phyloP scores from a whole-genome alignment of 2,888 invertebrate genomes.

The Scaptodrosophila latifasciaeformis region DNA sequence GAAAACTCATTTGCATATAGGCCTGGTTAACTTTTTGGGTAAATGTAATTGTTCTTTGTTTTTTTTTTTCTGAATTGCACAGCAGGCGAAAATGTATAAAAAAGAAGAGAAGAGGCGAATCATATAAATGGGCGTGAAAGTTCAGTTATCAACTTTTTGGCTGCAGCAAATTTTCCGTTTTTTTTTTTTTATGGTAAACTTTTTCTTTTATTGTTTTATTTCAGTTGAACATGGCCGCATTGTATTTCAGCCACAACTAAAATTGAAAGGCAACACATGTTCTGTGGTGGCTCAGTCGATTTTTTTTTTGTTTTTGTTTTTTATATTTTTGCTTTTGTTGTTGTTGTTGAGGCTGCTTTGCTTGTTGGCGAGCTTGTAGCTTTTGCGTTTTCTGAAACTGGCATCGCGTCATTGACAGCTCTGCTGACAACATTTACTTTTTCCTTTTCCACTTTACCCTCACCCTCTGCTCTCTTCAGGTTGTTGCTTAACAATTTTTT shows the following conservation, averaged over 20 bases:
- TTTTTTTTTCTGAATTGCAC: too few species aligned
- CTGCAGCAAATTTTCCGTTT: neutral
- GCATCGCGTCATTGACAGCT: slow-evolving; percentile 48
- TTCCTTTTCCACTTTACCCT: slow-evolving; percentile 5
- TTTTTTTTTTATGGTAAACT: neutral
- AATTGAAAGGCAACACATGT: slow-evolving; percentile 37
- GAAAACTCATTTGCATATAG: neutral
- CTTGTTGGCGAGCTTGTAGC: slow-evolving; percentile 14
- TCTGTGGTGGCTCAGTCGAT: slow-evolving; percentile 31
- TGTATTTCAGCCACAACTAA: slow-evolving; percentile 5
- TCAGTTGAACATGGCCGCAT: neutral
- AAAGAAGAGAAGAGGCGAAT: too few species aligned
- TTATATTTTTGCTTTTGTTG: slow-evolving; percentile 16
- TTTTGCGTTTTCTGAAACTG: too few species aligned
- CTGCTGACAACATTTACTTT: slow-evolving; percentile 32
- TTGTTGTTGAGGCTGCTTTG: slow-evolving; percentile 36
- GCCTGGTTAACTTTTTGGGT: neutral
- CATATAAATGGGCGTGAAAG: too few species aligned
- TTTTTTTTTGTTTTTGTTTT: slow-evolving; percentile 14
- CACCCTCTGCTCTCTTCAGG: slow-evolving; percentile 14
- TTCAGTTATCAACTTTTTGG: too few species aligned
- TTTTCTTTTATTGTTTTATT: neutral
- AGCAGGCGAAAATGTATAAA: neutral
- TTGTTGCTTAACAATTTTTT: neutral
- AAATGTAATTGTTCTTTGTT: neutral